Evolutionary conservation across 2,113 vertebrate genomes (phyloP).

Genomic region (Phalacrocorax brasilianus): DNA sequence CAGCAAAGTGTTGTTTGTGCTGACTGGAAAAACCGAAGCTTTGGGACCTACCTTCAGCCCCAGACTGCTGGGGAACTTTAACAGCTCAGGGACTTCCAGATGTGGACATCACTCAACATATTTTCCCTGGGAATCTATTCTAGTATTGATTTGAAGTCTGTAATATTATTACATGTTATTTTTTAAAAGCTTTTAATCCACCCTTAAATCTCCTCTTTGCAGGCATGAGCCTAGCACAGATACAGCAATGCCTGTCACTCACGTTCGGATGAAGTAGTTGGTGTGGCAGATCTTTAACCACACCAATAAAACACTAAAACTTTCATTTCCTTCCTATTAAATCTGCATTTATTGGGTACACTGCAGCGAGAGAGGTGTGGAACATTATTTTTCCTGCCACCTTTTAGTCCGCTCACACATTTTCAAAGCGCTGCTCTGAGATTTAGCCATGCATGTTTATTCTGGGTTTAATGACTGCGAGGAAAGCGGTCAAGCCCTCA

Average conservation of each 20-base stretch:
- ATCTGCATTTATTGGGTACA: background rate
- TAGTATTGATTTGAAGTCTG: background rate
- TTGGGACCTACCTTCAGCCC: background rate
- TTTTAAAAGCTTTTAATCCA: background rate
- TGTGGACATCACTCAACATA: background rate
- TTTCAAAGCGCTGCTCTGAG: background rate
- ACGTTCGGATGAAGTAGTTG: background rate
- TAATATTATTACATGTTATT: background rate
- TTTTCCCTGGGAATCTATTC: background rate
- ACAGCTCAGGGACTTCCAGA: background rate
- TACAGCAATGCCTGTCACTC: background rate
- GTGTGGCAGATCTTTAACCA: background rate
- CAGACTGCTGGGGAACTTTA: background rate
- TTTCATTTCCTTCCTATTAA: background rate
- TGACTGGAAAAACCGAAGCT: background rate
- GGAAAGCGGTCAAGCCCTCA: rapidly evolving
- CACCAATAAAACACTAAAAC: background rate
- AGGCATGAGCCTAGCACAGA: background rate
- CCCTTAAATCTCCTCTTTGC: background rate
- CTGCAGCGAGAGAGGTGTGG: background rate
- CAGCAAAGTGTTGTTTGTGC: background rate
- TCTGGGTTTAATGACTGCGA: background rate
- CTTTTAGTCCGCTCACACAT: background rate
- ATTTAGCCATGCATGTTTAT: background rate
- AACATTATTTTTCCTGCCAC: background rate